Conservation (phyloP, 2,113 vertebrate genomes). For the Elephas maximus region DNA sequence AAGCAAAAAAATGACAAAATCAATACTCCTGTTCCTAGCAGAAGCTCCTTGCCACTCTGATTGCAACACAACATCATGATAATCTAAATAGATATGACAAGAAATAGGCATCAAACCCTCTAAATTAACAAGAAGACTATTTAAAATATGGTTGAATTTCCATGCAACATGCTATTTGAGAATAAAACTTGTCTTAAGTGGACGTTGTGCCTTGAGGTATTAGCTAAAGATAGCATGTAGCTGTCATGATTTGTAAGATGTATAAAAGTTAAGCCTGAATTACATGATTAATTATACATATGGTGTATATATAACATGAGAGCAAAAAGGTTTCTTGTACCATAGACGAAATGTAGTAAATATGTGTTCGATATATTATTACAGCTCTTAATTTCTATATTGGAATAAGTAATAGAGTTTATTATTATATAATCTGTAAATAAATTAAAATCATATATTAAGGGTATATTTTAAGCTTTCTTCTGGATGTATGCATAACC, state of each 20-base stretch:
- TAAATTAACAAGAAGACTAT: background rate
- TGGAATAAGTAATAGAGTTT: background rate
- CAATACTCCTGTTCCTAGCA: background rate
- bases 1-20: background rate
- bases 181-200: background rate
- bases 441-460: constrained; percentile 12
- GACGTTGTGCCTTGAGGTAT: background rate
- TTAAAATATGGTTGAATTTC: background rate
- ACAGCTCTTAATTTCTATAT: background rate
- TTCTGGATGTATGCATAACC: background rate
- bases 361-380: background rate
- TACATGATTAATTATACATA: background rate
- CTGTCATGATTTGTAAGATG: background rate
- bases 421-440: background rate
- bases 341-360: background rate
- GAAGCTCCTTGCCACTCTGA: background rate
- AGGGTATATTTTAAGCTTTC: background rate
- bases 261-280: background rate
- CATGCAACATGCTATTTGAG: background rate
- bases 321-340: background rate
- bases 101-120: background rate
- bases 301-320: background rate
- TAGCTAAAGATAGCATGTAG: constrained; percentile 15
- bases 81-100: background rate
- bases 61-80: background rate